Percentiles rank a stretch among this genome's conserved stretches.
phyloP scores from a whole-genome alignment of 2,888 invertebrate genomes.

The Lymantria dispar region DNA sequence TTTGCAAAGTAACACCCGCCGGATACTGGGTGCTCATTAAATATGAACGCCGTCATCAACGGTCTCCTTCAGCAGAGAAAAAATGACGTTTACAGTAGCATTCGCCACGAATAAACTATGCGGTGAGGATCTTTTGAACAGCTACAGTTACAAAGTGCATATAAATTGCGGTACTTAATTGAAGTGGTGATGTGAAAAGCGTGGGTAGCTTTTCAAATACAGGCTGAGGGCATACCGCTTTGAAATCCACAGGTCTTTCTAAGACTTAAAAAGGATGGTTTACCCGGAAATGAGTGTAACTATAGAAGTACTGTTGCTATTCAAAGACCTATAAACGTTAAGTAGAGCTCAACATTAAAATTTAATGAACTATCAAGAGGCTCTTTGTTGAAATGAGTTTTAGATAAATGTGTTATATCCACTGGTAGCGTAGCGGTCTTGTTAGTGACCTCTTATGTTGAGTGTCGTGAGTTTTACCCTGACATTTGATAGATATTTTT shows the following conservation, averaged over 20 bases:
- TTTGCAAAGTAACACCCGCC: constrained; percentile 70
- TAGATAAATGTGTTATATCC: too few species aligned
- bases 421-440: too few species aligned
- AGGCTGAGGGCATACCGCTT: constrained; percentile 57
- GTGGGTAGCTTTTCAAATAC: constrained; percentile 63
- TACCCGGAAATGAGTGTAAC: constrained; percentile 2
- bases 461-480: too few species aligned
- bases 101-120: constrained; percentile 68
- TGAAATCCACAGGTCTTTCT: constrained; percentile 31
- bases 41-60: constrained; percentile 80
- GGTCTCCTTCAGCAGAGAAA: constrained; percentile 70
- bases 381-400: too few species aligned
- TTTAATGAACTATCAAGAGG: too few species aligned
- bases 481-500: too few species aligned
- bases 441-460: too few species aligned
- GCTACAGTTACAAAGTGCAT: constrained; percentile 76
- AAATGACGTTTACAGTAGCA: constrained; percentile 72
- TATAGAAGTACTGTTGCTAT: not conserved
- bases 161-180: constrained; percentile 77
- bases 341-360: too few species aligned
- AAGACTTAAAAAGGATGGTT: constrained; percentile 26
- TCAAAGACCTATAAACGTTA: too few species aligned
- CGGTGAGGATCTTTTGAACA: constrained; percentile 66
- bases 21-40: constrained; percentile 80
- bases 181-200: constrained; percentile 74